These are phyloP conservation scores for Odontothrips loti DNA, from an alignment of 2,888 invertebrate species.

Conservation along the genomic window DNA sequence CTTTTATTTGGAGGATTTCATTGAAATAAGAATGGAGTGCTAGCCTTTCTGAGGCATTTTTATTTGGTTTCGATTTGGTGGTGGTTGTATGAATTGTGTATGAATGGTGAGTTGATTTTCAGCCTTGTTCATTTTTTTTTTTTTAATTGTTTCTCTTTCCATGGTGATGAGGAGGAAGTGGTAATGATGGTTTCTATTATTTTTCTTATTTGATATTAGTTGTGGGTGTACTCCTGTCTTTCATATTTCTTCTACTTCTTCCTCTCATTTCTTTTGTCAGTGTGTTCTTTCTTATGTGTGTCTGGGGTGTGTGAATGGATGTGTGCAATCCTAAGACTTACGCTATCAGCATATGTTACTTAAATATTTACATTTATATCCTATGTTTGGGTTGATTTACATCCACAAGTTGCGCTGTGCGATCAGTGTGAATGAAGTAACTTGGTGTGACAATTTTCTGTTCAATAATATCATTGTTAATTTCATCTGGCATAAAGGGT, in stretches of 20 bases:
- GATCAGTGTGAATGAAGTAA: no score
- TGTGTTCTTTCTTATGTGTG: not conserved
- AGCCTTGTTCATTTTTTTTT: not conserved
- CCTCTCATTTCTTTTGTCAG: not conserved
- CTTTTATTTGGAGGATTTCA: not conserved
- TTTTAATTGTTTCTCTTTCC: not conserved
- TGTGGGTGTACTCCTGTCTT: no score
- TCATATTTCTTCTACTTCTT: not conserved
- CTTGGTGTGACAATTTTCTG: no score
- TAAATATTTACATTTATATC: not conserved
- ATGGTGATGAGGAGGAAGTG: not conserved
- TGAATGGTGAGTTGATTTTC: not conserved
- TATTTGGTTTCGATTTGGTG: not conserved
- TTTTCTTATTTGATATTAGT: no score
- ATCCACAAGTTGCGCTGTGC: no score
- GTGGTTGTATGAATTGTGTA: slow-evolving; percentile 1
- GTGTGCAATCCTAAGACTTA: not conserved
- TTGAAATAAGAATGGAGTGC: no score
- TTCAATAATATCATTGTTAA: no score
- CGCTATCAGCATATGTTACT: not conserved
- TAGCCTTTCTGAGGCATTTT: not conserved
- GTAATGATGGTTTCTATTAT: no score
- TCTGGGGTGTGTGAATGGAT: not conserved
- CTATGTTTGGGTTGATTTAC: not conserved
- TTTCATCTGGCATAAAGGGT: no score